Base-by-base conservation (phyloP, 1,140 invertebrate genomes). In the Aphelenchoides fujianensis region DNA sequence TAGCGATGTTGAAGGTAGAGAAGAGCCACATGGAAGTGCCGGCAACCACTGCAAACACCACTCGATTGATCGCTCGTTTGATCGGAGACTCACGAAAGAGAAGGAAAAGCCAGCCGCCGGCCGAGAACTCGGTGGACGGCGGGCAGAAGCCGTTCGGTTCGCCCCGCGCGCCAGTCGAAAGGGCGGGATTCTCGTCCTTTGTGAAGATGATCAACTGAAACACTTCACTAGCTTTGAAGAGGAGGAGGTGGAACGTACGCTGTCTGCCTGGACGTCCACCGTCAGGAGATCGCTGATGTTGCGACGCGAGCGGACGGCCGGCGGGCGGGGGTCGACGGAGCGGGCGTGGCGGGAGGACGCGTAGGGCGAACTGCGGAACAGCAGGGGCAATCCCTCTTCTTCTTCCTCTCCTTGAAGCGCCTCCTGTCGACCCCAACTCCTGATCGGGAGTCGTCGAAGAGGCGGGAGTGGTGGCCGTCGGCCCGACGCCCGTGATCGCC, bases 151-250 rank as follows among this genome's bases (percentile, higher is more conserved):
- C 19, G 28, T 59, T 32, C 55, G 23, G 12, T 48, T 59, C 5
- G 5, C 34, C 34, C 7, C 23, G 5, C 5, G 19, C 28, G n/a
- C n/a, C n/a, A 5, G 5, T 16, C 34, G 55, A 7, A 7, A 59
- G 55, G 12, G 55, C 63, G n/a, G 63, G 63, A 35, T 66, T 66
- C 69, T 74, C 73, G 23, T 74, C 72, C 31, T 74, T 75, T 12
- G 72, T 74, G 36, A 74, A 74, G 34, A 74, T 74, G 16, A 74
- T 74, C 52, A 74, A 59, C 73, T 74, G 32, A 76, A 72, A 66
- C 19, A 63, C 28, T 73, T 16, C 41, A 48, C 23, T 48, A 23
- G 12, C 23, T 48, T 48, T 48, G 41, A 12, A 16, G 12, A 48
- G 23, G n/a, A n/a, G 3, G 3, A 3, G 35, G 19, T 19, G 1